A percentile compares a stretch with the other conserved stretches of the same genome.
Conservation (phyloP, 1,140 invertebrate species). For the Camponotus floridanus region DNA sequence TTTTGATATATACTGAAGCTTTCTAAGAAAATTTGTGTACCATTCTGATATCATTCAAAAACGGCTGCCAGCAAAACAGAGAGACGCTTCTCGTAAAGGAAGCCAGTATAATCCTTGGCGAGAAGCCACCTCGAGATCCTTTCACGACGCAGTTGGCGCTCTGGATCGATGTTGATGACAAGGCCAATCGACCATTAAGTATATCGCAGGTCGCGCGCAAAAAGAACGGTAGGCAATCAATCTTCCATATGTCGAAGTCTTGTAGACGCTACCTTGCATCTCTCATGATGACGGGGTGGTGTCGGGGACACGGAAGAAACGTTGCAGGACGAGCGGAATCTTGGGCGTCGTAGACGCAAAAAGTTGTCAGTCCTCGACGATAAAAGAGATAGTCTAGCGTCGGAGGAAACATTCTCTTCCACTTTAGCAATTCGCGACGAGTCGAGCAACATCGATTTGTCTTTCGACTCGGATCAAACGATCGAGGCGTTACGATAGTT, state of each 20-base stretch:
- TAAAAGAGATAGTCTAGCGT: conserved; percentile 31
- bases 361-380: conserved; percentile 59
- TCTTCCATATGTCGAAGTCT: conserved; percentile 79
- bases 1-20: neutral
- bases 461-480: conserved; percentile 19
- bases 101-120: conserved; percentile 36
- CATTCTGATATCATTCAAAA: conserved; percentile 21
- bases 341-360: conserved; percentile 50
- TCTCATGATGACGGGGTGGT: conserved; percentile 42
- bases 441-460: conserved; percentile 43
- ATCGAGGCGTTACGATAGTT: conserved; percentile 50
- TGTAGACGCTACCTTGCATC: conserved; percentile 55
- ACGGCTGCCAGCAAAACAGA: neutral
- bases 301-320: conserved; percentile 23
- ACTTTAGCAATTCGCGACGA: conserved; percentile 19
- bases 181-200: conserved; percentile 80
- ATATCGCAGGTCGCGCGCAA: conserved; percentile 62
- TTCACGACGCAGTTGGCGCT: conserved; percentile 24
- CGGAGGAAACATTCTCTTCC: conserved; percentile 43
- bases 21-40: neutral
- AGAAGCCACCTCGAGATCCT: conserved; percentile 44
- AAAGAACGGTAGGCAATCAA: conserved; percentile 78
- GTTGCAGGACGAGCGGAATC: conserved; percentile 44
- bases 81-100: conserved; percentile 16
- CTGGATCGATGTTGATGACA: conserved; percentile 75